A percentile compares a stretch with the other conserved stretches of the same genome.
Evolutionary conservation across 2,888 invertebrate species (phyloP).

Genomic region (Boloria euphrosyne): DNA sequence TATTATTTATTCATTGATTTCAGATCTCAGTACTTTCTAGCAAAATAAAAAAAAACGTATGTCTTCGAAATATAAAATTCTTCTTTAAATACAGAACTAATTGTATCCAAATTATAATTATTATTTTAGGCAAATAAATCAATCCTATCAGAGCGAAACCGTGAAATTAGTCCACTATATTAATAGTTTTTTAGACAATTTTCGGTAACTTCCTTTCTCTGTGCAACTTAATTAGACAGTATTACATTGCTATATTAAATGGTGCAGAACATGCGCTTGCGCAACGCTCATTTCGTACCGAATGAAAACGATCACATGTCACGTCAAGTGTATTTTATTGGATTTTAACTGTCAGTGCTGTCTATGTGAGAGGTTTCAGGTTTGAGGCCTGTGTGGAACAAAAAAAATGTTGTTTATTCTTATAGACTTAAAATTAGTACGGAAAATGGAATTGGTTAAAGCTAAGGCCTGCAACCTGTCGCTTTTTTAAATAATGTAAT

Average conservation of each 20-base stretch:
- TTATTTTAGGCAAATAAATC: neutral
- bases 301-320: conserved; percentile 26
- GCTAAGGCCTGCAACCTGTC: too few species aligned
- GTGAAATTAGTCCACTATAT: neutral
- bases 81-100: too few species aligned
- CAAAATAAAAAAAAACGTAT: too few species aligned
- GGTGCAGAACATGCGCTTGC: conserved; percentile 32
- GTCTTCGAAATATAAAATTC: too few species aligned
- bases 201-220: conserved; percentile 11
- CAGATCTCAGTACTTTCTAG: too few species aligned
- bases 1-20: too few species aligned
- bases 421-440: too few species aligned
- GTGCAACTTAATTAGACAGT: conserved; percentile 20
- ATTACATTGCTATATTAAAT: conserved; percentile 29
- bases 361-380: too few species aligned
- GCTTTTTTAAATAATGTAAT: too few species aligned
- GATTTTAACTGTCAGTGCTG: neutral
- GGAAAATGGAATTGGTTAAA: too few species aligned
- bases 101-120: neutral
- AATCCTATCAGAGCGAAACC: neutral
- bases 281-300: conserved; percentile 10
- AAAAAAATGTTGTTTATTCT: too few species aligned
- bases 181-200: conserved; percentile 2
- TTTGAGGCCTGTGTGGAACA: too few species aligned
- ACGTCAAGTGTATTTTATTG: conserved; percentile 12